phyloP scores from a whole-genome alignment of 2,797 vertebrate species.

The Rousettus madagascariensis region DNA sequence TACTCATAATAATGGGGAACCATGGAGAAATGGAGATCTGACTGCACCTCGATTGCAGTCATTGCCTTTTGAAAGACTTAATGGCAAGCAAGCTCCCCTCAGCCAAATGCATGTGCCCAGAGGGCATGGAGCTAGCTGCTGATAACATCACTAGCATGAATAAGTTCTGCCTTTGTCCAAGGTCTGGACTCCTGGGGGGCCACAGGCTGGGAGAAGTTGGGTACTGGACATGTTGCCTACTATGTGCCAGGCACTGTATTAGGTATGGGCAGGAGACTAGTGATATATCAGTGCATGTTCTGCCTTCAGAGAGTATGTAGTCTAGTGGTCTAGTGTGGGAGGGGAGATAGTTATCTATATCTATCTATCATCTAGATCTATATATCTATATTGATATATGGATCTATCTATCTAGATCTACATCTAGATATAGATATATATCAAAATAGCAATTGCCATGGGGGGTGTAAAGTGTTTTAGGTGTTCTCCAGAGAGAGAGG shows the following conservation, averaged over 20 bases:
- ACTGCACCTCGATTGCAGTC: conserved; percentile 92
- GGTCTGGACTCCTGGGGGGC: neutral
- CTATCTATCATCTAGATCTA: neutral
- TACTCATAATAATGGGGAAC: conserved; percentile 89
- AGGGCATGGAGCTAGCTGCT: conserved; percentile 87
- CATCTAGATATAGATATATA: neutral
- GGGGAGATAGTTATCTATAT: neutral
- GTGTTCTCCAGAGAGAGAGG: neutral
- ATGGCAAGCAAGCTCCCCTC: conserved; percentile 85
- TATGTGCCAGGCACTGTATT: neutral
- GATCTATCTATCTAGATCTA: neutral
- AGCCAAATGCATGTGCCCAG: conserved; percentile 90
- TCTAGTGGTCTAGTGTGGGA: conserved; percentile 16
- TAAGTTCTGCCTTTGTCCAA: conserved; percentile 85
- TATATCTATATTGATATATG: neutral
- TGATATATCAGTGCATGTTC: neutral
- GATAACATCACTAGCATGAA: conserved; percentile 91
- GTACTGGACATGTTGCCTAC: neutral
- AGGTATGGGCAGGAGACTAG: neutral
- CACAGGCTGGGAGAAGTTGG: neutral
- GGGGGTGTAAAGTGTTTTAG: conserved; percentile 2
- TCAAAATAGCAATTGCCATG: conserved; percentile 32
- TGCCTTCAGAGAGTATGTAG: neutral
- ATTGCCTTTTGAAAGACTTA: conserved; percentile 93
- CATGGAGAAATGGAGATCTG: conserved; percentile 93